Base-by-base conservation (phyloP, 2,113 vertebrate genomes). In the Bostrychus sinensis region DNA sequence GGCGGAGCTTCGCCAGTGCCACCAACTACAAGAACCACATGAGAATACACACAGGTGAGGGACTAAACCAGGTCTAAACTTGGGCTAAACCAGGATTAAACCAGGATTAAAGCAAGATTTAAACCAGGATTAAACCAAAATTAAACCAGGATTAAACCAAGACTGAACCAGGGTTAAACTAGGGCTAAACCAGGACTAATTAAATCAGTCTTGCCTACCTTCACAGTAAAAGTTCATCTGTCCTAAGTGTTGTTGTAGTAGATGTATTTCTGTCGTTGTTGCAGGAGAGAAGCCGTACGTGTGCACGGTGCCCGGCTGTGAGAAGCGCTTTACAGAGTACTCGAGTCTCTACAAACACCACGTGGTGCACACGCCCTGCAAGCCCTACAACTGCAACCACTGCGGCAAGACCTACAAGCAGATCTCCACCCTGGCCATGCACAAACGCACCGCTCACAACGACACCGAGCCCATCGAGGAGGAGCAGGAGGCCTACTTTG, bases 21-120 rank as follows among this genome's bases (percentile, higher is more conserved):
- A 99, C 97, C 50, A 99, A 99, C 86, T 99, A 99, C 70, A 99
- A 99, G 90, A 99, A 99, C 86, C 97, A 99, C 3, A 96, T 99
- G 93, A 94, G 97, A 84, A 99, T 99, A 91, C 97, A 99, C 86
- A 99, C 97, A 67, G 97, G 97, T 96, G 26, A n/a, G n/a, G 56
- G 62, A 55, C 7, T 3, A 10, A 20, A 7, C 3, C 4, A 32
- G 30, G 30, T 32, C 30, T n/a, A n/a, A n/a, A n/a, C n/a, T n/a
- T n/a, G n/a, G n/a, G n/a, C n/a, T n/a, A n/a, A n/a, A n/a, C n/a
- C n/a, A n/a, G n/a, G n/a, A n/a, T n/a, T n/a, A n/a, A n/a, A n/a
- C n/a, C n/a, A n/a, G n/a, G n/a, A n/a, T n/a, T n/a, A n/a, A n/a
- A n/a, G n/a, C n/a, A n/a, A n/a, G n/a, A n/a, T n/a, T n/a, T n/a